A percentile compares a stretch with the other conserved stretches of the same genome.
These are phyloP conservation scores for Copidosoma floridanum DNA, from an alignment of 1,140 invertebrate species.

Conservation along the genomic window DNA sequence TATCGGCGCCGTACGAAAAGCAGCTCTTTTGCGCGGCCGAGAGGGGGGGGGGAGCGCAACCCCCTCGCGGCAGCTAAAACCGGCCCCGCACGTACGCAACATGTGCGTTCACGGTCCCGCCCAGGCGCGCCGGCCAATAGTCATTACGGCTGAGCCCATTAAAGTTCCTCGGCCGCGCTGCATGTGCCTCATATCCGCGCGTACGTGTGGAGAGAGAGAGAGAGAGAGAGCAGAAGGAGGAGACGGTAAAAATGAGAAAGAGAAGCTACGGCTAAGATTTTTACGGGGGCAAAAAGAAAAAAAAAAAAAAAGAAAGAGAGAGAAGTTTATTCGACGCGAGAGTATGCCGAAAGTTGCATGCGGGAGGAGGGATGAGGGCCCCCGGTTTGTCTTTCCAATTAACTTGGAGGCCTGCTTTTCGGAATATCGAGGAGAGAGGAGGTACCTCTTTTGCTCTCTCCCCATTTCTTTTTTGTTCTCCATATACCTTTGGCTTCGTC, in stretches of 20 bases:
- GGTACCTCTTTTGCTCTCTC: no score
- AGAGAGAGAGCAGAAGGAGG: not conserved
- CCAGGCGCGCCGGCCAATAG: constrained; percentile 56
- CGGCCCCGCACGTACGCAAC: constrained; percentile 15
- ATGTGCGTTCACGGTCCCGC: constrained; percentile 46
- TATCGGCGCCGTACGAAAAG: no score
- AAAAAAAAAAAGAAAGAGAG: constrained; percentile 4
- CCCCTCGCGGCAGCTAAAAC: constrained; percentile 19
- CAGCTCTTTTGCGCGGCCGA: no score
- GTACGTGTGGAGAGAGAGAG: no score
- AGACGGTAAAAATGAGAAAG: constrained; percentile 12
- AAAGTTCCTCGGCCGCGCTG: constrained; percentile 40
- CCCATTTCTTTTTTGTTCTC: not conserved
- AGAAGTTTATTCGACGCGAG: not conserved
- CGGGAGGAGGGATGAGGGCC: not conserved
- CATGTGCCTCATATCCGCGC: constrained; percentile 11
- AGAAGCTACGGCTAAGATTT: no score
- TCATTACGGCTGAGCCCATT: constrained; percentile 59
- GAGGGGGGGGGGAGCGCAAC: constrained; percentile 1
- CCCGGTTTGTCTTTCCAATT: constrained; percentile 13
- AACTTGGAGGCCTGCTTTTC: constrained; percentile 6
- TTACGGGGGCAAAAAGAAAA: constrained; percentile 5
- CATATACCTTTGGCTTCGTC: not conserved
- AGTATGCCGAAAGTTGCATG: not conserved
- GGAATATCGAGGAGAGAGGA: no score